A percentile compares a stretch with the other conserved stretches of the same genome.
These are phyloP conservation scores for Adelosebastes latens DNA, from an alignment of 2,797 vertebrate genomes.

Conservation along the genomic window DNA sequence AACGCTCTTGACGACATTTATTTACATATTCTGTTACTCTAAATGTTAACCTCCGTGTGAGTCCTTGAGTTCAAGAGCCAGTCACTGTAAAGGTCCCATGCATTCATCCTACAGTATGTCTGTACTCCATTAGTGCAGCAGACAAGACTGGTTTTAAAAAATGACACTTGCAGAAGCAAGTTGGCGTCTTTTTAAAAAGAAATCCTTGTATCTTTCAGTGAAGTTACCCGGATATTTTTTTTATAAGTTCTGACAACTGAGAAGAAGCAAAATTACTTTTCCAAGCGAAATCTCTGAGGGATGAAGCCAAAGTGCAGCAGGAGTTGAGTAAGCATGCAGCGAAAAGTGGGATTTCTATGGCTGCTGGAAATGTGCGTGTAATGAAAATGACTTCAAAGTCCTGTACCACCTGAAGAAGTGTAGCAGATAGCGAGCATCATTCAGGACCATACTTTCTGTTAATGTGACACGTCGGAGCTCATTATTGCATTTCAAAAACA, in stretches of 20 bases:
- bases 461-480: conserved; percentile 8
- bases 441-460: not conserved
- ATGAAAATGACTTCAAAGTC: conserved; percentile 21
- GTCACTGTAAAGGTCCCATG: not conserved
- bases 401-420: conserved; percentile 8
- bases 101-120: not conserved
- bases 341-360: conserved; percentile 33
- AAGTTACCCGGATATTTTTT: conserved; percentile 35
- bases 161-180: not conserved
- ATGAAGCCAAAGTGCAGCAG: conserved; percentile 47
- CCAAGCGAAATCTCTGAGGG: conserved; percentile 35
- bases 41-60: conserved; percentile 1
- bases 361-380: conserved; percentile 1
- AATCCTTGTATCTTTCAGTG: conserved; percentile 38
- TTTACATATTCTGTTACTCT: conserved; percentile 8
- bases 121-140: not conserved
- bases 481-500: not conserved
- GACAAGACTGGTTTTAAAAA: conserved; percentile 2
- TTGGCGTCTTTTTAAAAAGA: conserved; percentile 25
- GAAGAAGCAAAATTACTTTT: conserved; percentile 51
- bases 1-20: not conserved
- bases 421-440: not conserved
- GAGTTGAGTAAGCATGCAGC: conserved; percentile 29
- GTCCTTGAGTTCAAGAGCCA: conserved; percentile 9
- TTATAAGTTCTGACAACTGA: conserved; percentile 51